Evolutionary conservation across 2,888 invertebrate genomes (phyloP).

Genomic region (Conistra vaccinii): DNA sequence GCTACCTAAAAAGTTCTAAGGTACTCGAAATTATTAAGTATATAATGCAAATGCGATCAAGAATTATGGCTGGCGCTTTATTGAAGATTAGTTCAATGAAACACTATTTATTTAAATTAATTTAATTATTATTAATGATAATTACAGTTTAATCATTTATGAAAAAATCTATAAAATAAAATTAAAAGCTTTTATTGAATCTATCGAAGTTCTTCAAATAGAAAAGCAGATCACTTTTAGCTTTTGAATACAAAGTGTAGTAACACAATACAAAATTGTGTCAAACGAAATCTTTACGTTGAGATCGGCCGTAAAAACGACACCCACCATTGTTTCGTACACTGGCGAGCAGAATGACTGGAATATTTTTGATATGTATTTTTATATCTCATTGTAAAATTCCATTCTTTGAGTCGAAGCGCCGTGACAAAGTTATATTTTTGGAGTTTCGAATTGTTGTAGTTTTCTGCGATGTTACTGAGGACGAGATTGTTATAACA

Average conservation of each 20-base stretch:
- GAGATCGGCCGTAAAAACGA: conserved; percentile 69
- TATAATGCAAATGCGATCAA: not conserved
- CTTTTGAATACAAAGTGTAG: conserved; percentile 18
- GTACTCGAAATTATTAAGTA: not conserved
- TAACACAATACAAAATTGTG: conserved; percentile 68
- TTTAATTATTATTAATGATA: not conserved
- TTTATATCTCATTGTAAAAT: conserved; percentile 63
- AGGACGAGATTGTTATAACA: conserved; percentile 26
- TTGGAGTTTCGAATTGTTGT: conserved; percentile 55
- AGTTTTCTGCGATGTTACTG: conserved; percentile 38
- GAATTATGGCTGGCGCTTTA: not conserved
- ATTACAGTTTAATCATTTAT: not conserved
- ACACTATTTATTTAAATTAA: not conserved
- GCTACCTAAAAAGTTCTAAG: not conserved
- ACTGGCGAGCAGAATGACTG: conserved; percentile 68
- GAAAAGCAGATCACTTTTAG: conserved; percentile 32
- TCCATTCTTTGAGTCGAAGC: conserved; percentile 59
- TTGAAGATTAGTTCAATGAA: not conserved
- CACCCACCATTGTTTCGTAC: conserved; percentile 52
- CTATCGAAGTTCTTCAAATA: not conserved
- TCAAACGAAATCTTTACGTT: conserved; percentile 71
- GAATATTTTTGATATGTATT: conserved; percentile 66
- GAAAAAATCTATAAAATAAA: not conserved
- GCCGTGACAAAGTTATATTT: conserved; percentile 42
- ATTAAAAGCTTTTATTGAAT: not conserved